Conservation (phyloP, 2,113 vertebrate genomes). For the Chaetodon auriga region DNA sequence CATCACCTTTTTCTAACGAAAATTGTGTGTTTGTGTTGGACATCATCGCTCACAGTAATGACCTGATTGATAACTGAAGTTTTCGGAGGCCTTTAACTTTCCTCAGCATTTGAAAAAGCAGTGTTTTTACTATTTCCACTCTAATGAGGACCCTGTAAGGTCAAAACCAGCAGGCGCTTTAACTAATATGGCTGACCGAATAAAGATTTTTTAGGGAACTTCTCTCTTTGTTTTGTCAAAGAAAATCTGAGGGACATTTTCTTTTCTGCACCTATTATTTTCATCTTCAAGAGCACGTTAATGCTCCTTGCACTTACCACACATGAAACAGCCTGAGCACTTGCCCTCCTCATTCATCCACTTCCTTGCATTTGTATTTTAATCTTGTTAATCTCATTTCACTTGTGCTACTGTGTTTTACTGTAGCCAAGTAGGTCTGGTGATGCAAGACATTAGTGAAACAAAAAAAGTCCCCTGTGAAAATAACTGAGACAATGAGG, state of each 20-base stretch:
- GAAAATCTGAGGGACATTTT: neutral
- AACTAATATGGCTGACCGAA: neutral
- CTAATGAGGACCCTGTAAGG: neutral
- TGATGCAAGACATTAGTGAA: neutral
- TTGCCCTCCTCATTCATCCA: neutral
- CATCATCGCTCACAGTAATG: neutral
- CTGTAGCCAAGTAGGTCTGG: neutral
- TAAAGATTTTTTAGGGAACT: neutral
- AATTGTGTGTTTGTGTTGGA: neutral
- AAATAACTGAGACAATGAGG: slow-evolving; percentile 18
- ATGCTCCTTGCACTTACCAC: neutral
- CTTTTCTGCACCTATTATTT: neutral
- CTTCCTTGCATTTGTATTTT: slow-evolving; percentile 13
- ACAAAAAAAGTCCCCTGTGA: neutral
- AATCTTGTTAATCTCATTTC: neutral
- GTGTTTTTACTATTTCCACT: neutral
- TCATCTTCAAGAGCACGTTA: neutral
- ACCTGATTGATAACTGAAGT: neutral
- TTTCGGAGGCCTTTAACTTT: neutral
- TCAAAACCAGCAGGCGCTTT: no score
- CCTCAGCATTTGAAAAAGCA: neutral
- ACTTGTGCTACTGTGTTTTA: neutral
- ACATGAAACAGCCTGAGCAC: neutral
- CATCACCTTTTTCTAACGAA: no score
- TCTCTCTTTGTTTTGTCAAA: neutral